Base-by-base conservation (phyloP, 1,140 invertebrate species). In the Apis dorsata region DNA sequence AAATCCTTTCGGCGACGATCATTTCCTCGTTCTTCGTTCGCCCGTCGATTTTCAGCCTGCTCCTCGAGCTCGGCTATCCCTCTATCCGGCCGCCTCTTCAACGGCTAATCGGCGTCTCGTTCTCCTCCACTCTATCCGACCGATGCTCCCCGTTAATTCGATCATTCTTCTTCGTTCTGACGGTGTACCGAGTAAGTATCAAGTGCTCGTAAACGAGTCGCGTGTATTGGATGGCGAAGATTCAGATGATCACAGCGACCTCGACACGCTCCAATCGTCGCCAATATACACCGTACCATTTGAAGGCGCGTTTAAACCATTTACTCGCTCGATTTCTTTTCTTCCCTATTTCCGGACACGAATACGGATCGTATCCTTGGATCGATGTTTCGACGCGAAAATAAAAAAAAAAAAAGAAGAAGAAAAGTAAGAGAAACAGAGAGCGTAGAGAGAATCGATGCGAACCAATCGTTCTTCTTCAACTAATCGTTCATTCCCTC, bases 111-210 rank as follows among this genome's bases (percentile, higher is more conserved):
- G 83, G 59, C 76, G 83, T 88, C 86, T 87, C 77, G 62, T 81
- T 84, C 72, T 44, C 65, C 57, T 81, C 81, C 73, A 86, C 83
- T 87, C 34, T 34, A 34, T 34, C 86, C 85, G 90, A 85, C 83
- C 86, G 84, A 89, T 85, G 91, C 87, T 84, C 85, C 78, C 85
- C 83, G 88, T 91, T 92, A 92, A 92, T 91, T 90, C 69, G 66
- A 83, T 83, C 81, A 83, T 79, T 79, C 81, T 60, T 78, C 63
- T 21, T 59, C 21, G 49, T 21, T 75, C 72, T 7, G 15, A 21
- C 28, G 11, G 13, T 3, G 11, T 19, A 44, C 49, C 17, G 55
- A 11, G 17, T 19, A 21, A 21, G 13, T 44, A 34, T 66, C 63
- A 63, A 21, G 55, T 51, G 44, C n/a, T 59, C 12, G 44, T 19